Base-by-base conservation (phyloP, 2,888 invertebrate genomes). In the Hermaeophaga mercurialis region DNA sequence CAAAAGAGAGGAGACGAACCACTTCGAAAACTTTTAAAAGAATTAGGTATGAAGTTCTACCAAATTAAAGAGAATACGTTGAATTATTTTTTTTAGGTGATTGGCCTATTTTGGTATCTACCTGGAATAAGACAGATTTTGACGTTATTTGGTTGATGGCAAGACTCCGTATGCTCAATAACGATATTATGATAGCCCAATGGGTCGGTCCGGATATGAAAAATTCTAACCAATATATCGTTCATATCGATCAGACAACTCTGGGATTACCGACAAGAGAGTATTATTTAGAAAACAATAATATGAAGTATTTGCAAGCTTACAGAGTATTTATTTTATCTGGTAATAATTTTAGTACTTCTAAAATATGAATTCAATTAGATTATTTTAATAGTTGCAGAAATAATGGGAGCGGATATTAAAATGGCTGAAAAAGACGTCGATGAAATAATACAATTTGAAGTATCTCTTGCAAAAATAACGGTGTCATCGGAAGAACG, bases 191-290 rank as follows among this genome's bases (percentile, higher is more conserved):
- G 0, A 84, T 95, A 63, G 88, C 92, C 0, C 87, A 91, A 73
- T 91, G 91, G 89, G 91, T 72, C 5, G 94, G 93, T 8, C 91
- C 95, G 0, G 96, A 97, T 74, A 93, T 96, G 54, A 93, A 93
- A 74, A 92, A 96, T 76, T 94, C 96, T 4, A 89, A 92, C 69
- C 87, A 90, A 70, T 92, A 94, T 76, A 87, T 96, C 5, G 89
- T 96, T 52, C 85, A 88, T 82, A 86, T 96, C 68, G 95, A 96
- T 78, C 95, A 96, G 78, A 91, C 94, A 0, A 88, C 87, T 45
- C 79, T 94, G 66, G 90, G 90, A 18, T 78, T 90, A 50, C 90
- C 90, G 12, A 86, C 88, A 0, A 80, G 88, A 46, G 89, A 89
- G 64, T 90, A 89, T 76, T 96, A 85, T 81, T 85, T 83, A 78